phyloP scores from a whole-genome alignment of 2,797 vertebrate genomes.

The Astyanax mexicanus region DNA sequence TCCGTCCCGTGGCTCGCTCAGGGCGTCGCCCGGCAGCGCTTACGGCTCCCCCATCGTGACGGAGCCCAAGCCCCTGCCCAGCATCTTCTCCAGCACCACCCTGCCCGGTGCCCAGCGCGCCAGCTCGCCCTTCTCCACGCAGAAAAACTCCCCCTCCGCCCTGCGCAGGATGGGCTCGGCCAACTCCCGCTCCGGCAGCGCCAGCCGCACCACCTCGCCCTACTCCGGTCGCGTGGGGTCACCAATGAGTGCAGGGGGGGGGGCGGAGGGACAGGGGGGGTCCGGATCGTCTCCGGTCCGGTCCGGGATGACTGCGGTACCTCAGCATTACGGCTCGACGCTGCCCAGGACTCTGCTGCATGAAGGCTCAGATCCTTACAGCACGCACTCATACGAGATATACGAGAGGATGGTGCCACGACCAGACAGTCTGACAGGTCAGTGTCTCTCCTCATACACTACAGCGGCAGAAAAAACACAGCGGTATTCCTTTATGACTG shows the following conservation, averaged over 20 bases:
- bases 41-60: conserved; percentile 88
- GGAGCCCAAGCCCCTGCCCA: conserved; percentile 85
- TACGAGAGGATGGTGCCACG: conserved; percentile 94
- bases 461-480: too few species aligned
- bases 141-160: conserved; percentile 86
- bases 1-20: conserved; percentile 90
- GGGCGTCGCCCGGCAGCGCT: conserved; percentile 84
- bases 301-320: conserved; percentile 91
- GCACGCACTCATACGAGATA: conserved; percentile 89
- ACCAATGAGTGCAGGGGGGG: conserved; percentile 82
- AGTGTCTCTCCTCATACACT: background rate
- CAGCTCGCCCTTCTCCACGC: conserved; percentile 82
- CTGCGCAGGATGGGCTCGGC: conserved; percentile 86
- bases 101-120: conserved; percentile 85
- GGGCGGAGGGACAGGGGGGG: conserved; percentile 77
- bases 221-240: conserved; percentile 87
- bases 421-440: conserved; percentile 94
- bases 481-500: too few species aligned
- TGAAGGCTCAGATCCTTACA: conserved; percentile 87
- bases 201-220: conserved; percentile 77
- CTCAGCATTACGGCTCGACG: conserved; percentile 88
- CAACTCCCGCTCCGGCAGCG: conserved; percentile 76
- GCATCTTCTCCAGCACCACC: conserved; percentile 85
- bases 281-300: conserved; percentile 82
- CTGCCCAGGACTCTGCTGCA: conserved; percentile 79